These are phyloP conservation scores for Tympanoctomys barrerae DNA, from an alignment of 2,797 vertebrate species.

Conservation along the genomic window DNA sequence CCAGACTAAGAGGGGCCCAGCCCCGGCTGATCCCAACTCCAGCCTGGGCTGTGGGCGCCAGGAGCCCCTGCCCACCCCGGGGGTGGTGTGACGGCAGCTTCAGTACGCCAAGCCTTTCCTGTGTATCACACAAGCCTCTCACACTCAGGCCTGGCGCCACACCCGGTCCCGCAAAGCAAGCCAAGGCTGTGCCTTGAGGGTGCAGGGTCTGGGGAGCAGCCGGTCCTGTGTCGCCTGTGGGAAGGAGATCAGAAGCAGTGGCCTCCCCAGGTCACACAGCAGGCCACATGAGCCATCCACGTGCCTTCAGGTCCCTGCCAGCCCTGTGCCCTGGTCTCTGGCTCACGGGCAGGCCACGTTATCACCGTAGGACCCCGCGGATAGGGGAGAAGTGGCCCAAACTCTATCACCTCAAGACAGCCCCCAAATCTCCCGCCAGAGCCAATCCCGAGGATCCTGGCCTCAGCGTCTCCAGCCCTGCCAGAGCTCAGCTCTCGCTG, in stretches of 20 bases:
- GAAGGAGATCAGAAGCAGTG: not conserved
- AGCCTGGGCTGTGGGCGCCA: fast-evolving
- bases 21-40: fast-evolving
- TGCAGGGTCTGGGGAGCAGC: not conserved
- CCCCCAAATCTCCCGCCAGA: not conserved
- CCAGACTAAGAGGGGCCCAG: too few species aligned
- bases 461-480: too few species aligned
- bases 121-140: fast-evolving
- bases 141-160: not conserved
- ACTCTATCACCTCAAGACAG: not conserved
- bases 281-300: not conserved
- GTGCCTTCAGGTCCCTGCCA: fast-evolving
- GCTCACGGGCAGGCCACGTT: not conserved
- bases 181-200: not conserved
- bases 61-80: too few species aligned
- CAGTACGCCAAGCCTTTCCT: fast-evolving
- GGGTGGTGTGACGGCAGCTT: fast-evolving
- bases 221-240: fast-evolving
- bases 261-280: not conserved
- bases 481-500: fast-evolving
- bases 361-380: fast-evolving
- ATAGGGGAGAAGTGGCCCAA: not conserved
- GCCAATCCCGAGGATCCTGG: not conserved
- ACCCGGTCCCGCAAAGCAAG: fast-evolving
- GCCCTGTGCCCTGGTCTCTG: not conserved